Evolutionary conservation across 2,797 vertebrate species (phyloP), one percentile per base, ranked within the genome.

Genomic region (Danio tinwini): DNA sequence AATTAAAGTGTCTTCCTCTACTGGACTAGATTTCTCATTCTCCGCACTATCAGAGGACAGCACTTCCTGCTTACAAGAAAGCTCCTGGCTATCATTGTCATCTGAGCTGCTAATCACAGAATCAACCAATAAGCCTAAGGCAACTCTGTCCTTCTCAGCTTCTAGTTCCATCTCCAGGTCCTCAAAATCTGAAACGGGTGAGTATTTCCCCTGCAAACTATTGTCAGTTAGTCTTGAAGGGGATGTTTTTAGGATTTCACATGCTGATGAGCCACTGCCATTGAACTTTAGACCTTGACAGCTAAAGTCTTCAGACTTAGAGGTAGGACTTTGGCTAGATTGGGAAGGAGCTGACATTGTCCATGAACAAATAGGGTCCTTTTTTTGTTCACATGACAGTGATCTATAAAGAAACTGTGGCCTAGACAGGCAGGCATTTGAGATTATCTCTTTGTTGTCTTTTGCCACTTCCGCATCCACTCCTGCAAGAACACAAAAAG

Each of bases 161-260:
- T 79, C 85, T 47, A 78, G 72, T 45, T 85, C 85, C 49, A 58
- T 82, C 17, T 87, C 81, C 13, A 78, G 76, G 50, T 89, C 87
- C 61, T 86, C 85, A 70, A 84, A 82, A 68, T 83, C 84, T 0
- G 81, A 83, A 74, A 84, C 73, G 0, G 81, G 82, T 0, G 87
- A 84, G 62, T 56, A 81, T 75, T 82, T 83, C 12, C 76, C 55
- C 12, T 70, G 80, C 53, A 80, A 19, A 73, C 49, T 70, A 14
- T 40, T 72, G 21, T 69, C 62, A 29, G 52, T 47, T 14, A 67
- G 17, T n/a, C 47, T 70, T 5, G 39, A 69, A 73, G 62, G 47
- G 17, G 47, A 21, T 0, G 16, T 40, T 62, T 76, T 81, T 12
- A 8, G 19, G 10, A 55, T 72, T 29, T 14, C 72, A 53, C 53